phyloP scores from a whole-genome alignment of 92 coral and sea anemone genomes.

The Phymanthus crucifer region DNA sequence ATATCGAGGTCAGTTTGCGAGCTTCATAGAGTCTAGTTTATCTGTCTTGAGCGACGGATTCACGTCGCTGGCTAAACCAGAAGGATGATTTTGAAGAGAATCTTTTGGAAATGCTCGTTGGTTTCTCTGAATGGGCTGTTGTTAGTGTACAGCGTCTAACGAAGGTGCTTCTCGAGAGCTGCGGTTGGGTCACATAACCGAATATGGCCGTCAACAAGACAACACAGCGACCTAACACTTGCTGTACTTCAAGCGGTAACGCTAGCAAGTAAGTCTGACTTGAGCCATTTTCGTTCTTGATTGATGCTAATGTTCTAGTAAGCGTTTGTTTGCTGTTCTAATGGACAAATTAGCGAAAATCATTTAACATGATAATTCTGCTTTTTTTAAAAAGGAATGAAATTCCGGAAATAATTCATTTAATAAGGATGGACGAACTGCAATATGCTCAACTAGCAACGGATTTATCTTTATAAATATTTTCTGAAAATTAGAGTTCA shows the following conservation, averaged over 20 bases:
- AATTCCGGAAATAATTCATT: background rate
- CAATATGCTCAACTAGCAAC: no score
- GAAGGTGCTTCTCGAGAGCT: background rate
- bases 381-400: background rate
- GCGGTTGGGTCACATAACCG: background rate
- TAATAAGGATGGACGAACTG: no score
- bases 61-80: background rate
- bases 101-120: background rate
- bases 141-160: background rate
- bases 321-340: constrained; percentile 1
- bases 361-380: background rate
- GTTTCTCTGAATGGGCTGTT: background rate
- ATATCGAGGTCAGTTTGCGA: background rate
- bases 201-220: background rate
- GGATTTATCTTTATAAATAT: no score
- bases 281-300: background rate
- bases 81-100: background rate
- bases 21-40: background rate
- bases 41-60: background rate
- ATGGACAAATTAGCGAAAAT: background rate
- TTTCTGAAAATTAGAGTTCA: no score
- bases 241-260: background rate
- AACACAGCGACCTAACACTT: background rate
- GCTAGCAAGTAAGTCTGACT: constrained; percentile 2
- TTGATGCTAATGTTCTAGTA: background rate